Conservation (phyloP, 2,797 vertebrate species). For the Malurus leucopterus region DNA sequence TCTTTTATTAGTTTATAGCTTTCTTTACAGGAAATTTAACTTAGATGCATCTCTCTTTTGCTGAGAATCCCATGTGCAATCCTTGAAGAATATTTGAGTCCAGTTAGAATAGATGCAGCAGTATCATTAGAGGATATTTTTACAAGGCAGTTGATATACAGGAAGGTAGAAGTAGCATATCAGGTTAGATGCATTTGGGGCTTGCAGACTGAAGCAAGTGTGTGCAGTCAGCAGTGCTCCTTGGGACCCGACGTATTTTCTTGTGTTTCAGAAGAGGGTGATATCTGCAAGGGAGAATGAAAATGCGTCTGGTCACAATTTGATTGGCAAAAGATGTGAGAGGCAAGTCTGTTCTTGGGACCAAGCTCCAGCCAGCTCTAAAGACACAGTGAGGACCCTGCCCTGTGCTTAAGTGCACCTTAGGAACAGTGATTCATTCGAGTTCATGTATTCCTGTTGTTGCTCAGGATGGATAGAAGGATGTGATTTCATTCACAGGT, state of each 20-base stretch:
- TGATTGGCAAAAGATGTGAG: not conserved
- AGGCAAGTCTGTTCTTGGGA: not conserved
- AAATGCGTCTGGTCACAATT: not conserved
- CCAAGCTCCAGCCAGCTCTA: not conserved
- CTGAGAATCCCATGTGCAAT: not conserved
- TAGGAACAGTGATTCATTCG: not conserved
- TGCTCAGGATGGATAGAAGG: not conserved
- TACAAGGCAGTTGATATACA: not conserved
- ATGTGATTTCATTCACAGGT: not conserved
- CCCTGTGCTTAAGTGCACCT: not conserved
- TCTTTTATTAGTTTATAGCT: not conserved
- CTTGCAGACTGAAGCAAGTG: not conserved
- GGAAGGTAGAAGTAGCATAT: not conserved
- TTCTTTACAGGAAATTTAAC: not conserved
- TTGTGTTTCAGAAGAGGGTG: not conserved
- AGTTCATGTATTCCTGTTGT: not conserved
- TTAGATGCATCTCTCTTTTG: not conserved
- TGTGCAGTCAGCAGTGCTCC: not conserved
- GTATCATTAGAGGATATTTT: not conserved
- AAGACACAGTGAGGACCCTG: not conserved
- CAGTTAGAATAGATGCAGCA: not conserved
- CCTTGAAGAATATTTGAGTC: not conserved
- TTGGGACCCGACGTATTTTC: rapidly evolving
- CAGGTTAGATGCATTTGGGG: not conserved
- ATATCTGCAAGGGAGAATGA: not conserved